Evolutionary conservation across 2,888 invertebrate species (phyloP).

Genomic region (Buathra laborator): DNA sequence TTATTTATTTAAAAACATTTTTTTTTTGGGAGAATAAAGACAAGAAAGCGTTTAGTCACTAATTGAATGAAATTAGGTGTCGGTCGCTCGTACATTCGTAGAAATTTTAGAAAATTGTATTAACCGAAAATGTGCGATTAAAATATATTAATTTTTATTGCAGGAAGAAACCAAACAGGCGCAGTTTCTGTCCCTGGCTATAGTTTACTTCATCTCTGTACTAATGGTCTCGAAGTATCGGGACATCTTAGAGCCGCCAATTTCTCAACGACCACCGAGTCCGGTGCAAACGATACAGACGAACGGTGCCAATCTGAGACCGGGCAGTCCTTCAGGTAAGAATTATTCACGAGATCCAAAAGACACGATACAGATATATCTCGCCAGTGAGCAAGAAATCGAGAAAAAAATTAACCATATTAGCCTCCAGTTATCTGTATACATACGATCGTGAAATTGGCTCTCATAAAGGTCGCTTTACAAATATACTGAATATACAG

Average conservation of each 20-base stretch:
- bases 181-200: constrained; percentile 99
- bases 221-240: constrained; percentile 99
- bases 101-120: too few species aligned
- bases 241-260: constrained; percentile 98
- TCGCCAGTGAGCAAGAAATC: constrained; percentile 58
- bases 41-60: too few species aligned
- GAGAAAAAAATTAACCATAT: constrained; percentile 47
- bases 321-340: constrained; percentile 88
- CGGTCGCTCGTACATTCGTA: too few species aligned
- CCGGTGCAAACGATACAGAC: constrained; percentile 87
- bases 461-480: constrained; percentile 40
- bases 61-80: too few species aligned
- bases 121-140: not conserved
- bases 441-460: constrained; percentile 46
- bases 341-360: constrained; percentile 41
- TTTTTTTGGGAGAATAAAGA: too few species aligned
- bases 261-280: constrained; percentile 89
- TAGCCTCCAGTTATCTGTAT: constrained; percentile 26
- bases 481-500: constrained; percentile 23
- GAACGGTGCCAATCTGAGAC: constrained; percentile 86
- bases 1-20: too few species aligned
- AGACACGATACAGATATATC: constrained; percentile 14
- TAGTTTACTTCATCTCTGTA: constrained; percentile 99
- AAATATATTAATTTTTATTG: constrained; percentile 76
- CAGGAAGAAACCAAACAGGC: constrained; percentile 99